Evolutionary conservation across 2,797 vertebrate genomes (phyloP).

Genomic region (Melanotaenia maccullochi): DNA sequence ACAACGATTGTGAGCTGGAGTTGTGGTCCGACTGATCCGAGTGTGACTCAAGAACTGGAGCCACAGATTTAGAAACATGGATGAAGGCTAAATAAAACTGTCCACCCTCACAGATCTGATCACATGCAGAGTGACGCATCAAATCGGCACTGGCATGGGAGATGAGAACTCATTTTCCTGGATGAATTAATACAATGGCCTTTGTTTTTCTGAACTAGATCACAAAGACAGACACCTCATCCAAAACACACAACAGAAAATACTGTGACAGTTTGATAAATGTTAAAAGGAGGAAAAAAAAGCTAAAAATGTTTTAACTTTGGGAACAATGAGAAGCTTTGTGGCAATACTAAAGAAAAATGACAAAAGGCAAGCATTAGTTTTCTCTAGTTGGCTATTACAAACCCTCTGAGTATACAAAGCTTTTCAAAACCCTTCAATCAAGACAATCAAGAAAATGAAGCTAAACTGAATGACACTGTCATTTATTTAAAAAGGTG

Average conservation of each 20-base stretch:
- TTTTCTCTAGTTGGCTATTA: neutral
- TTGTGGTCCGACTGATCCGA: slow-evolving; percentile 33
- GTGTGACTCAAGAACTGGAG: slow-evolving; percentile 33
- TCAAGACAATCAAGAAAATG: neutral
- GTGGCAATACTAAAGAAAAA: neutral
- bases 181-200: neutral
- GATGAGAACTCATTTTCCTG: neutral
- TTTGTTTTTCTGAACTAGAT: neutral
- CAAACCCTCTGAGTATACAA: neutral
- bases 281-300: no score
- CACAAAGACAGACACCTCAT: no score
- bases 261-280: no score
- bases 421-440: neutral
- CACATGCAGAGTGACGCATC: neutral
- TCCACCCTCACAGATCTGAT: neutral
- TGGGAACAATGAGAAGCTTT: neutral
- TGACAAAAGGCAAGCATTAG: neutral
- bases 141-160: neutral
- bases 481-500: no score
- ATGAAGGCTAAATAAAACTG: slow-evolving; percentile 6
- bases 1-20: slow-evolving; percentile 3
- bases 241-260: no score
- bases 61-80: slow-evolving; percentile 26
- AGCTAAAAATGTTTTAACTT: no score
- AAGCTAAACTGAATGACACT: neutral